Evolutionary conservation across 35 echinoderm and acorn worm genomes (phyloP).

Genomic region (Nesometra sesokonis): DNA sequence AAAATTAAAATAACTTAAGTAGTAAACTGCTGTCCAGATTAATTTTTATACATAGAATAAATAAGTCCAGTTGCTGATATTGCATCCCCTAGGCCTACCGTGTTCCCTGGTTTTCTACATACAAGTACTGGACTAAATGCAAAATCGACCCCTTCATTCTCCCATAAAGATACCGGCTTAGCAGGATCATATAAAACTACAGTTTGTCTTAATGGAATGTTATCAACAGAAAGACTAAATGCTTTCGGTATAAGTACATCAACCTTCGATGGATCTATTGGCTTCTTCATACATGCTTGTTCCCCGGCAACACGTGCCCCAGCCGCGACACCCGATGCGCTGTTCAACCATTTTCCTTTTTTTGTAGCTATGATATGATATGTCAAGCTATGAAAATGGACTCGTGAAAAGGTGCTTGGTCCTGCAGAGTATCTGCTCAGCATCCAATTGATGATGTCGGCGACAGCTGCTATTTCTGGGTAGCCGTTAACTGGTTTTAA

Average conservation of each 20-base stretch:
- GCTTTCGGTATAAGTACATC: conserved; percentile 55
- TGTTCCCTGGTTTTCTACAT: conserved; percentile 80
- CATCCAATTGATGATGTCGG: conserved; percentile 72
- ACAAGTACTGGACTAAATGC: conserved; percentile 88
- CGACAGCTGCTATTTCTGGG: conserved; percentile 67
- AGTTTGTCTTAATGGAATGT: conserved; percentile 28
- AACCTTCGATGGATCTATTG: conserved; percentile 50
- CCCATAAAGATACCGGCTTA: conserved; percentile 48
- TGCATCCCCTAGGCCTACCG: conserved; percentile 89
- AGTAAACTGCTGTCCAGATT: too few relatives aligned
- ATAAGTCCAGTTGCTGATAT: conserved; percentile 82
- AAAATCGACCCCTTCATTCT: conserved; percentile 48
- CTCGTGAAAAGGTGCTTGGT: conserved; percentile 37
- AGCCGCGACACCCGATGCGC: conserved; percentile 48
- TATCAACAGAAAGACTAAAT: conserved; percentile 53
- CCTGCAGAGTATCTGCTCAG: conserved; percentile 7
- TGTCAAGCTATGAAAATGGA: conserved; percentile 85
- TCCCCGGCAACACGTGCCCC: conserved; percentile 52
- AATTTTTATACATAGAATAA: conserved; percentile 21
- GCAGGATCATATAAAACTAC: conserved; percentile 41
- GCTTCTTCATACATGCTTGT: conserved; percentile 59
- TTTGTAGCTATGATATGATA: conserved; percentile 75
- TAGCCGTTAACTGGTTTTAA: conserved; percentile 44
- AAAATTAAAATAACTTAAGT: too few relatives aligned
- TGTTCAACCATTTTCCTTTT: conserved; percentile 56